Evolutionary conservation across 2,113 vertebrate genomes (phyloP), one percentile per base, ranked within the genome.

Genomic region (Alethe castanea): DNA sequence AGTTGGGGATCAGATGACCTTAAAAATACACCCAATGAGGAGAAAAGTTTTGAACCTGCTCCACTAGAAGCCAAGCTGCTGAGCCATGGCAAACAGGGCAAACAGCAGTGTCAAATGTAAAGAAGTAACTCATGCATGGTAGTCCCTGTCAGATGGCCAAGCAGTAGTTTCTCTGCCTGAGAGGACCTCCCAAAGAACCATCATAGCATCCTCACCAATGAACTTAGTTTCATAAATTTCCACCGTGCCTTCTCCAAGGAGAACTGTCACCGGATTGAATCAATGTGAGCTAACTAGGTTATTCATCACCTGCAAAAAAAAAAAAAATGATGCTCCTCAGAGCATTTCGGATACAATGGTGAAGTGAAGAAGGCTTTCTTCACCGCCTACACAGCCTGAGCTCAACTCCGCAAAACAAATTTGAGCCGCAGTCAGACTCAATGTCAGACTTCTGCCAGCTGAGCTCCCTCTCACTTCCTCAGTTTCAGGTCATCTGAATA

Each of bases 371-470:
- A 84, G 69, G 56, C 48, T 95, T 96, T 96, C 90, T 92, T 93
- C 95, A 96, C 96, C 50, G 4, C 95, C 95, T 50, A 96, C 93
- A 1, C 95, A 96, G 92, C 95, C 88, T 57, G 65, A 88, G 92
- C 92, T 95, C 86, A 78, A 84, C 61, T 94, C 92, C 90, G 93
- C 92, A 92, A 92, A 96, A 93, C 84, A 90, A 90, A 81, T 81
- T 57, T 79, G 72, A 96, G 92, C 83, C 33, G 16, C 92, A 96
- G 93, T 96, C 94, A 96, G 95, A 94, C 95, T 97, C 65, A 24
- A 95, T 96, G 94, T 94, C 92, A 93, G 95, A 96, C 94, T 97
- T 96, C 38, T 96, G 90, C 95, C 96, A 96, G 95, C 93, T 96
- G 96, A 97, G 92, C 94, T 96, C 90, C 88, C 86, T 95, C 92